These are phyloP conservation scores for Macrotis lagotis DNA, from an alignment of 2,113 vertebrate species.

Conservation along the genomic window DNA sequence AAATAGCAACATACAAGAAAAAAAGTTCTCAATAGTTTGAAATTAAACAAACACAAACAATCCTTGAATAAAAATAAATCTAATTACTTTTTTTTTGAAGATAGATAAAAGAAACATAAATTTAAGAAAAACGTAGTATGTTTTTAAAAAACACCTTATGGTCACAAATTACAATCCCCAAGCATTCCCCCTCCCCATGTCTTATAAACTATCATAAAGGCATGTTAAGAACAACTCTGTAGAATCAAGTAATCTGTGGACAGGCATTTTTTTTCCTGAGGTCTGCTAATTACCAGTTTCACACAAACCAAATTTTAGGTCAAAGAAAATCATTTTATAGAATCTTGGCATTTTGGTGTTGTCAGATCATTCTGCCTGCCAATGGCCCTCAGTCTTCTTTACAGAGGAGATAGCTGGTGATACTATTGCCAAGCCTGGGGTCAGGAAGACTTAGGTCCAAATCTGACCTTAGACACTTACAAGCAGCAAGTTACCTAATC, in stretches of 20 bases:
- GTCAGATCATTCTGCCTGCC: background rate
- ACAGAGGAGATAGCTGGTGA: background rate
- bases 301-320: background rate
- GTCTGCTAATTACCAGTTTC: background rate
- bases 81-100: background rate
- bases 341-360: background rate
- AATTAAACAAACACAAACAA: background rate
- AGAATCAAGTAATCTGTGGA: background rate
- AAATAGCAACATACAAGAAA: constrained; percentile 36
- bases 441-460: background rate
- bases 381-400: background rate
- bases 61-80: background rate
- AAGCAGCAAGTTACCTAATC: background rate
- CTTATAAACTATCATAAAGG: background rate
- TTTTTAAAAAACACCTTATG: background rate
- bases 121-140: background rate
- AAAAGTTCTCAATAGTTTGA: background rate
- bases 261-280: background rate
- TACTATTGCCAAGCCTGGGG: background rate
- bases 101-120: background rate
- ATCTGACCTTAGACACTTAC: background rate
- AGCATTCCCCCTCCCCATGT: background rate
- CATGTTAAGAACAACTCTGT: background rate
- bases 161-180: background rate
- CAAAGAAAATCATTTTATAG: background rate